Conservation (phyloP, 2,797 vertebrate species). For the Brachyalestes nurse region DNA sequence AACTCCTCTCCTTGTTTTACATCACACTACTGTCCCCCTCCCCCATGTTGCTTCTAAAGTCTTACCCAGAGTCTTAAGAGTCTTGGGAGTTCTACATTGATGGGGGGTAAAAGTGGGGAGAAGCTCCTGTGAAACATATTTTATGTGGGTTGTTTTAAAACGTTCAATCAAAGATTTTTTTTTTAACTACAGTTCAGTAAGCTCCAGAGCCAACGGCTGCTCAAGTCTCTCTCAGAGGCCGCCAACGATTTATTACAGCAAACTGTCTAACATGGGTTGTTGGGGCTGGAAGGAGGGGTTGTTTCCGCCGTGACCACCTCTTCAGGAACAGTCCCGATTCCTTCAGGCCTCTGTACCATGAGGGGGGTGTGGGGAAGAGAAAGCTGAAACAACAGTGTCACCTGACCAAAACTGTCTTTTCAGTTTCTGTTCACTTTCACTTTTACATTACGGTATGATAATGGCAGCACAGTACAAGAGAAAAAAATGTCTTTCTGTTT, state of each 20-base stretch:
- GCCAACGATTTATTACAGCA: conserved; percentile 87
- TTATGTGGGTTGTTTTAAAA: conserved; percentile 90
- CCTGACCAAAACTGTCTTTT: conserved; percentile 90
- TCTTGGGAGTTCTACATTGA: conserved; percentile 87
- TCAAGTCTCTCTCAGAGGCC: conserved; percentile 85
- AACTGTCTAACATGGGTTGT: conserved; percentile 84
- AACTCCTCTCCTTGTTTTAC: conserved; percentile 74
- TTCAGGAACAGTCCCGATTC: conserved; percentile 98
- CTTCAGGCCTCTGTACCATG: conserved; percentile 95
- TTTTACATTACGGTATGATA: conserved; percentile 91
- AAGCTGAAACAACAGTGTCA: conserved; percentile 99
- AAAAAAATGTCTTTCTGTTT: conserved; percentile 85
- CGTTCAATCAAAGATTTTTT: conserved; percentile 87
- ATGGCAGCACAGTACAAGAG: conserved; percentile 90
- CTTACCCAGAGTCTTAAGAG: conserved; percentile 84
- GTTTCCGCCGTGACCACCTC: conserved; percentile 91
- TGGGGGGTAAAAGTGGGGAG: conserved; percentile 70
- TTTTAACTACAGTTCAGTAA: conserved; percentile 75
- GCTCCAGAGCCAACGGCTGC: conserved; percentile 85
- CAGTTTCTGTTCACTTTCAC: conserved; percentile 60
- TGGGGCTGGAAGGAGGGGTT: conserved; percentile 71
- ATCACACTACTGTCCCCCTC: conserved; percentile 59
- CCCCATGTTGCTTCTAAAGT: conserved; percentile 64
- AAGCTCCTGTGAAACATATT: conserved; percentile 88
- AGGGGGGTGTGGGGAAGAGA: conserved; percentile 79